Evolutionary conservation across 2,797 vertebrate species (phyloP).

Genomic region (Falco cherrug): DNA sequence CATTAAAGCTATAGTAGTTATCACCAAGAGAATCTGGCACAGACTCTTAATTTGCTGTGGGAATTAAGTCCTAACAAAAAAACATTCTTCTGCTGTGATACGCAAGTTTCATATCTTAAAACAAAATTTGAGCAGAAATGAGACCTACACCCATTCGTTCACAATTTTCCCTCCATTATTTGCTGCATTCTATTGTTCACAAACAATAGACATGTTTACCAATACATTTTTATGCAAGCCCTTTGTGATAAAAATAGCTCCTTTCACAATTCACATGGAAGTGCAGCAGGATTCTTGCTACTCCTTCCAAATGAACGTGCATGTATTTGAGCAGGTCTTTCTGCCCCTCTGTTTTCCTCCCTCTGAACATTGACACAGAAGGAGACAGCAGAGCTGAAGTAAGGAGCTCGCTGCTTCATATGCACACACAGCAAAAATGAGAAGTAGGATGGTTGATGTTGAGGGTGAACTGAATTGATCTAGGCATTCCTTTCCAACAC

Average conservation of each 20-base stretch:
- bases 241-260: constrained; percentile 45
- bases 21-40: background rate
- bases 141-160: background rate
- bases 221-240: constrained; percentile 11
- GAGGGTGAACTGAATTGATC: background rate
- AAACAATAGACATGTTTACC: constrained; percentile 54
- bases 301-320: background rate
- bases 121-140: background rate
- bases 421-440: background rate
- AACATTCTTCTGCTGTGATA: background rate
- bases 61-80: constrained; percentile 9
- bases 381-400: background rate
- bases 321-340: background rate
- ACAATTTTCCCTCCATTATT: constrained; percentile 47
- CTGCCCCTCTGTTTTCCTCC: background rate
- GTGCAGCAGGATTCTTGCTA: background rate
- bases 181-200: constrained; percentile 45
- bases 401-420: background rate
- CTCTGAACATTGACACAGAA: background rate
- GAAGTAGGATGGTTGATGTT: background rate
- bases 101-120: constrained; percentile 7
- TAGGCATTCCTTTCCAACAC: background rate
- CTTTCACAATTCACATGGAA: background rate
- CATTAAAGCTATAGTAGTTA: background rate
- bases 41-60: background rate